Percentiles rank a stretch among this genome's conserved stretches.
Evolutionary conservation across 2,888 invertebrate species (phyloP).

Genomic region (Bembecia ichneumoniformis): DNA sequence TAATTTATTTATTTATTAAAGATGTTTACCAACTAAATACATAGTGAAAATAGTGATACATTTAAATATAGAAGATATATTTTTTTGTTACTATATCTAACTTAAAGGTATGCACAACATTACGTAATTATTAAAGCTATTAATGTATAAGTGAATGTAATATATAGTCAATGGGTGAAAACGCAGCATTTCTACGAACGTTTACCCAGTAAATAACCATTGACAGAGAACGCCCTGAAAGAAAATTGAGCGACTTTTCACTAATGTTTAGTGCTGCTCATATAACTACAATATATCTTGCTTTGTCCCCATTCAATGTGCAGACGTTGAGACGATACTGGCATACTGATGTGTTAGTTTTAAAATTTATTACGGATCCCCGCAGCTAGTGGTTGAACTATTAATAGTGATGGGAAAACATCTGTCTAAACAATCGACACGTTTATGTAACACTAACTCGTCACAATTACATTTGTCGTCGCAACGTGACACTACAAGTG

Average conservation of each 20-base stretch:
- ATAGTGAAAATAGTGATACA: too few relatives aligned
- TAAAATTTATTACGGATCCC: constrained; percentile 56
- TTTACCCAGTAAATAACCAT: not conserved
- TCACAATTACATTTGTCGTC: too few relatives aligned
- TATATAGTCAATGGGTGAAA: too few relatives aligned
- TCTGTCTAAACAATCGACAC: not conserved
- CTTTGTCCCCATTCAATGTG: constrained; percentile 45
- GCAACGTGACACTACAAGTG: too few relatives aligned
- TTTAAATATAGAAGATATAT: too few relatives aligned
- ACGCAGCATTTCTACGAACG: not conserved
- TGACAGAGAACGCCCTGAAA: not conserved
- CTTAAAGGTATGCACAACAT: too few relatives aligned
- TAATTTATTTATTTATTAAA: too few relatives aligned
- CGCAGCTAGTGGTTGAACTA: not conserved
- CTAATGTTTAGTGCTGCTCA: constrained; percentile 26
- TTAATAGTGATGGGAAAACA: not conserved
- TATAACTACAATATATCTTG: constrained; percentile 50
- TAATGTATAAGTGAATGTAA: too few relatives aligned
- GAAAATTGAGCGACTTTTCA: constrained; percentile 15
- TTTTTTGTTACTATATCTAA: too few relatives aligned
- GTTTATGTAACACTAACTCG: too few relatives aligned
- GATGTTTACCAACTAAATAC: too few relatives aligned
- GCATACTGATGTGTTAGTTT: constrained; percentile 66
- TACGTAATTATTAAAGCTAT: too few relatives aligned
- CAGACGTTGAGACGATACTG: constrained; percentile 41